phyloP scores from a whole-genome alignment of 1,140 invertebrate species.

The Triops cancriformis region DNA sequence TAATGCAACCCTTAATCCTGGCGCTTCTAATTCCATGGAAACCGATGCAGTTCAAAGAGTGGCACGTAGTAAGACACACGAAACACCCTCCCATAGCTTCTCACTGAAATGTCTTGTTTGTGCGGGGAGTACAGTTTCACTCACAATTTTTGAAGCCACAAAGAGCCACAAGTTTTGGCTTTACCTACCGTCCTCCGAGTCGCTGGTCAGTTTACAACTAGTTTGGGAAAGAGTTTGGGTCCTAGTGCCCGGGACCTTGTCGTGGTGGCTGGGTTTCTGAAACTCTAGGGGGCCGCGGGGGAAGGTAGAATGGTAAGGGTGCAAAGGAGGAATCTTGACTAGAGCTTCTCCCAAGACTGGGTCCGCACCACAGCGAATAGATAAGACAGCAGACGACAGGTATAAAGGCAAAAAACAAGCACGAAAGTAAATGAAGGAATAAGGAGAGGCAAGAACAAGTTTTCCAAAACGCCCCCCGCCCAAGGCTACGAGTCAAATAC shows the following conservation, averaged over 20 bases:
- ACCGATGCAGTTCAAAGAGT: background rate
- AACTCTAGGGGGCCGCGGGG: background rate
- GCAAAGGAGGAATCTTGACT: background rate
- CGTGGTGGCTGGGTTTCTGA: background rate
- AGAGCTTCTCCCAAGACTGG: background rate
- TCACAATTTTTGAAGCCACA: background rate
- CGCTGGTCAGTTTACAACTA: conserved; percentile 13
- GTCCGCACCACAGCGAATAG: background rate
- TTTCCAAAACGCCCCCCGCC: background rate
- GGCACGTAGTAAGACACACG: too few relatives aligned
- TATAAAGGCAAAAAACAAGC: conserved; percentile 1
- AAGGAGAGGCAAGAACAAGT: background rate
- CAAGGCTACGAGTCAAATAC: background rate
- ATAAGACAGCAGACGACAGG: conserved; percentile 5
- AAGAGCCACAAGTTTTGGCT: background rate
- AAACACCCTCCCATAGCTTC: too few relatives aligned
- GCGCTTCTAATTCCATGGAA: background rate
- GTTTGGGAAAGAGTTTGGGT: background rate
- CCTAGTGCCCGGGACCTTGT: background rate
- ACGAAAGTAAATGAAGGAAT: background rate
- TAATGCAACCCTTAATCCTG: background rate
- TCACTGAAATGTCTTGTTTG: too few relatives aligned
- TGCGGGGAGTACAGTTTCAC: background rate
- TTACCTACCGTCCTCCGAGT: background rate
- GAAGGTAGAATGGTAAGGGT: background rate